Base-by-base conservation (phyloP, 2,888 invertebrate species). In the Melanchra persicariae region DNA sequence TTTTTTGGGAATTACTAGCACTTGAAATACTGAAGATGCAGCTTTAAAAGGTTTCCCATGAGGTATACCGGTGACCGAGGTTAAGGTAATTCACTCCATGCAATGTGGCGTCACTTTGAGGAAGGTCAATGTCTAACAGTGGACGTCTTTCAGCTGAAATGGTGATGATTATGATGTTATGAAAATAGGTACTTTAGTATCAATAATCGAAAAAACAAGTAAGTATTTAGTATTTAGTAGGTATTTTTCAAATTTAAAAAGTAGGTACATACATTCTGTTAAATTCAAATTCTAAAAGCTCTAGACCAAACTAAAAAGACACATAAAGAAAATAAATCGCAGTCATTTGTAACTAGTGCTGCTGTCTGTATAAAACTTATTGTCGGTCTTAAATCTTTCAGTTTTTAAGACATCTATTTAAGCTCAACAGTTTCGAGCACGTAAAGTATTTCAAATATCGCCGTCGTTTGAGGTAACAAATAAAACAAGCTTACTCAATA, bases 401-500 rank as follows among this genome's bases (percentile, higher is more conserved):
- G 52, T 60, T 54, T 61, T 62, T 26, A 62, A 80, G 75, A 60
- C 49, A 74, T 45, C 49, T 43, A 72, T 62, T 75, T 70, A 54
- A 70, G 66, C 57, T 62, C 59, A 78, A 79, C 55, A 37, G 49
- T 65, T 61, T 67, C 59, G n/a, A n/a, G 45, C 60, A 51, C 30
- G 30, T 58, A 74, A 79, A 57, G 62, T 64, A 63, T 67, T 77
- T 66, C 52, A 57, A 78, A 66, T 62, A 57, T 49, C 34, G 26
- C 8, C 54, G 67, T 60, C 74, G 55, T 77, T 74, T 69, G 52
- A 71, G 68, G 70, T 54, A 70, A 64, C 59, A 78, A 80, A 84
- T 78, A 79, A 79, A 83, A 83, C 51, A 79, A 79, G 61, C 45
- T 66, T 79, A 82, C 79, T 76, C 81, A 82, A 87, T 85, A 81